Evolutionary conservation across 2,113 vertebrate genomes (phyloP), one percentile per base, ranked within the genome.

Genomic region (Cyanoderma ruficeps): DNA sequence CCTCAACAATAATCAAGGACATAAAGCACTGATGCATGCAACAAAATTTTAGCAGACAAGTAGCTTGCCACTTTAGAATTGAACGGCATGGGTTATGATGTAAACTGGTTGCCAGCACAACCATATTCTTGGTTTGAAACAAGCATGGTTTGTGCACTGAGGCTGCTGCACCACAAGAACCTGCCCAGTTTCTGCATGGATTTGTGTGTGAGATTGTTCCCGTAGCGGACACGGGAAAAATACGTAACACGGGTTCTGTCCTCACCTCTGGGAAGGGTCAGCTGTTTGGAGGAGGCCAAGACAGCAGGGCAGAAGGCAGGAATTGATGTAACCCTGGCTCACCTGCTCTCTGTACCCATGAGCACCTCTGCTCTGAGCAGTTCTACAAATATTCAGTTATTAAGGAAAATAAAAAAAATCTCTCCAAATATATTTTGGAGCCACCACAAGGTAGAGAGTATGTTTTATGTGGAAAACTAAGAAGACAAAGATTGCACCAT

Each of bases 191-290:
- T 23, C 19, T 12, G 21, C 17, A 39, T 3, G 16, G n/a, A n/a
- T 59, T 70, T 59, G 44, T 13, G 49, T 2, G 30, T 11, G 59
- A 27, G 19, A 25, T 27, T 25, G 7, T 80, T 6, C 28, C 47
- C 4, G 4, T 7, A 24, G 22, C 10, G 4, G 1, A 11, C 6
- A 25, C 0, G 3, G 19, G 56, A 37, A 46, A 76, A 83, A 17
- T 4, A 15, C 1, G 0, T 19, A 15, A 39, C 13, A 6, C 1
- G 21, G 15, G 25, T 28, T 28, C 22, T 15, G 4, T 28, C 33
- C 19, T 23, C 35, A 30, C 6, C 15, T 35, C 21, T 41, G 23
- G 6, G 23, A 56, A 39, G 13, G 27, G 69, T 15, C 25, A n/a
- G 11, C 41, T 4, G 11, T 3, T 30, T 10, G 11, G 10, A 53